Base-by-base conservation (phyloP, 2,888 invertebrate species). In the Drosophila prolongata region DNA sequence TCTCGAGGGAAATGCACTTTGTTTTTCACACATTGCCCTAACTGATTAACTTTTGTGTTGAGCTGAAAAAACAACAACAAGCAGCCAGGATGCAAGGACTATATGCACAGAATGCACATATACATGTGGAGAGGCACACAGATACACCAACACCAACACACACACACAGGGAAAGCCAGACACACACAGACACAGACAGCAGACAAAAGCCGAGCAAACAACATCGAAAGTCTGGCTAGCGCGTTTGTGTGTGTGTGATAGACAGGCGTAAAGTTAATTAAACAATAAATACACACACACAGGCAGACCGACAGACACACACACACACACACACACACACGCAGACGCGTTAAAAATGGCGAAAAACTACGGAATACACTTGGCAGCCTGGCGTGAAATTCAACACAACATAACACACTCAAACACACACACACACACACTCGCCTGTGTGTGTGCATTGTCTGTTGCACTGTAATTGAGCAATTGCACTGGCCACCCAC, bases 11-110 rank as follows among this genome's bases (percentile, higher is more conserved):
- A 89, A 89, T 89, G 81, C 89, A 89, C 86, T 89, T 89, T 87
- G 89, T 89, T 90, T 89, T 90, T 90, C 90, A 90, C 90, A 90
- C 90, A 90, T 89, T 78, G 79, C 79, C 78, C 76, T 72, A 80
- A 83, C 86, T 89, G 86, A 87, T 90, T 87, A 89, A 89, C 86
- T 89, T 86, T 89, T 87, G 87, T 83, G 78, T 84, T 58, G 74
- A 86, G 78, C 84, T 80, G 72, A 42, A 85, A 84, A 73, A 80
- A 77, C 71, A 84, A 77, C 61, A 79, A 65, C 68, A 77, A 68
- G 34, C 14, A 44, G 37, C 30, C 55, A 24, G 35, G 62, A 74
- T 84, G 87, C 84, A 79, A 77, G 57, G 72, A 74, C 76, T 73
- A 82, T 73, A 82, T 85, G 73, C 69, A 78, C 58, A 72, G 52